Conservation (phyloP, 2,888 invertebrate species). For the Callyntrura sp. region DNA sequence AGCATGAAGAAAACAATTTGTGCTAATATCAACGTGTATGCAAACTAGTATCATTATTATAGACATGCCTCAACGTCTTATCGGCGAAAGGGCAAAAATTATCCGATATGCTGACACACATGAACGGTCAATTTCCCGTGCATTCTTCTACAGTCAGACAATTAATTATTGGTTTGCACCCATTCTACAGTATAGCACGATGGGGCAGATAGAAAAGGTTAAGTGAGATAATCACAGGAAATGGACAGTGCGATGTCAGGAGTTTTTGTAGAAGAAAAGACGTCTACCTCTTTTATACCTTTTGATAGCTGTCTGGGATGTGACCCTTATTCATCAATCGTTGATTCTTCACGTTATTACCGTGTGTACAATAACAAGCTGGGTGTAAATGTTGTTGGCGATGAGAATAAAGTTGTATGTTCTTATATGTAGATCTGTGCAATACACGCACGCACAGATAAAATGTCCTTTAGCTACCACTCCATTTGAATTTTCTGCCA, state of each 20-base stretch:
- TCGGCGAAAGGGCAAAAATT: background rate
- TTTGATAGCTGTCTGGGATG: background rate
- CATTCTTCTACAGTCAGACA: background rate
- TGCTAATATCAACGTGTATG: slow-evolving; percentile 58
- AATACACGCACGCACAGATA: background rate
- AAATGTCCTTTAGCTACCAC: background rate
- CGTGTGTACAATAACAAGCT: background rate
- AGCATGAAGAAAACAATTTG: slow-evolving; percentile 9
- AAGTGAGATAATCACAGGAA: slow-evolving; percentile 35
- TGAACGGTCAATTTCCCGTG: slow-evolving; percentile 1
- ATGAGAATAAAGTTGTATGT: background rate
- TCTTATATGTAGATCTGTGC: background rate
- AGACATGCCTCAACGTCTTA: background rate
- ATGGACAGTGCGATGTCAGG: background rate
- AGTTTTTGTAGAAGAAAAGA: background rate
- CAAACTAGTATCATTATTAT: slow-evolving; percentile 6
- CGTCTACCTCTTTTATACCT: slow-evolving; percentile 4
- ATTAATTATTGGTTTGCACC: background rate
- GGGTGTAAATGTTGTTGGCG: background rate
- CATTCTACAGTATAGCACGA: background rate
- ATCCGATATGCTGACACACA: background rate
- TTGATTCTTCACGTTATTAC: background rate
- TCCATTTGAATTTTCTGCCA: background rate
- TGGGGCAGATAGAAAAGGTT: slow-evolving; percentile 8
- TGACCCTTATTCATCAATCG: background rate